Base-by-base conservation (phyloP, 2,113 vertebrate species). In the Prochilodus magdalenae region DNA sequence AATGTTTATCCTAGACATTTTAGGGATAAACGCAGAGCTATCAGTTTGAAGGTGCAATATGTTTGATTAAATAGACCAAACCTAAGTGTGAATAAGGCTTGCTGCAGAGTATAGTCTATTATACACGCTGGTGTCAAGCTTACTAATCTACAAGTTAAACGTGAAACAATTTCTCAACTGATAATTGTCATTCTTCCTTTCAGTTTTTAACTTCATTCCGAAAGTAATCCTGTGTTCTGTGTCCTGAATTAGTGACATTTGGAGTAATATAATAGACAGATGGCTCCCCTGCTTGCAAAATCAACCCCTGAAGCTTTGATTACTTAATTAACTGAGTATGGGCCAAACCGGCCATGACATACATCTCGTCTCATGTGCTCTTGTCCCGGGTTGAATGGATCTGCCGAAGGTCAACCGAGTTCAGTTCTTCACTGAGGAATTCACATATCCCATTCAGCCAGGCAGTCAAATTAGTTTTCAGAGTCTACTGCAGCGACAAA, bases 231-330 rank as follows among this genome's bases (percentile, higher is more conserved):
- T 33, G 44, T 26, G 29, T 36, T 74, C 24, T 10, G 24, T 3
- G 15, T 66, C 29, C 33, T 74, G 22, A 74, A 0, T 24, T 12
- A 26, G 14, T 53, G 59, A 75, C 30, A 36, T 67, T 67, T 67
- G 65, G 65, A 67, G 30, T 33, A 67, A 67, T 24, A 67, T 67
- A 66, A 81, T 27, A 82, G 63, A 82, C 65, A 82, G 73, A 82
- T 70, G 80, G 49, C 12, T 49, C 53, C 33, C 57, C 73, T 59
- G 22, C 49, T 67, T 20, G 36, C 66, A 24, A 47, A 36, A 20
- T 70, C 24, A 16, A 30, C 53, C 53, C 60, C 62, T 29, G 24
- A 20, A 27, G 72, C 71, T 51, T 20, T 44, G 62, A 75, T 81
- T 67, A 69, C 62, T 75, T 82, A 62, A 75, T 49, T 71, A 40